These are phyloP conservation scores for Pachypsylla venusta DNA, from an alignment of 1,140 invertebrate species.

Conservation along the genomic window DNA sequence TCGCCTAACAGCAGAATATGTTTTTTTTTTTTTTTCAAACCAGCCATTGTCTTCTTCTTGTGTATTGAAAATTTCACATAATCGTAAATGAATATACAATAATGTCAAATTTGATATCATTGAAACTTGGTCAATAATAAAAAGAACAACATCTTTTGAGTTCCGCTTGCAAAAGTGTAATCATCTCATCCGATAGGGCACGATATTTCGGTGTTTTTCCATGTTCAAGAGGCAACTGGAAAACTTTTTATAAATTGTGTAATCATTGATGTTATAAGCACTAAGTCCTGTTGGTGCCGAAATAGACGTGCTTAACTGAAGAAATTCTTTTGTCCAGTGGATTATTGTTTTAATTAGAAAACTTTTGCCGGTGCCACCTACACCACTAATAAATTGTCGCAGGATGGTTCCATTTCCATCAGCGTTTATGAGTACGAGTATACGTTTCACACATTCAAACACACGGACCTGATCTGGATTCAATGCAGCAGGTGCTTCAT, in stretches of 20 bases:
- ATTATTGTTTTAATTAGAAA: conserved; percentile 20
- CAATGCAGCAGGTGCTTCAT: no score
- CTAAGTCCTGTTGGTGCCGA: conserved; percentile 25
- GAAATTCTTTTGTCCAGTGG: conserved; percentile 18
- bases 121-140: conserved; percentile 27
- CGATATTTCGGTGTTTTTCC: conserved; percentile 16
- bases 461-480: no score
- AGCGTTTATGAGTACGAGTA: no score
- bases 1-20: conserved; percentile 22
- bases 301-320: conserved; percentile 20
- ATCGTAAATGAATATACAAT: conserved; percentile 18
- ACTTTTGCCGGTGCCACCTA: conserved; percentile 24
- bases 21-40: conserved; percentile 18
- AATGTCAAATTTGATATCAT: conserved; percentile 27
- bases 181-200: conserved; percentile 20
- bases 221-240: conserved; percentile 23
- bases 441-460: no score
- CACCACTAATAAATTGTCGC: conserved; percentile 15
- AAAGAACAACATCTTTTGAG: conserved; percentile 23
- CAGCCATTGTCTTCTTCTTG: conserved; percentile 17
- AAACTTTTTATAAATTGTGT: conserved; percentile 20
- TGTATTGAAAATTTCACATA: conserved; percentile 18
- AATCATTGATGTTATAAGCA: conserved; percentile 24
- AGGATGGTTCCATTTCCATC: no score
- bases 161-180: conserved; percentile 22